Conservation (phyloP, 2,888 invertebrate genomes). For the Rhingia campestris region DNA sequence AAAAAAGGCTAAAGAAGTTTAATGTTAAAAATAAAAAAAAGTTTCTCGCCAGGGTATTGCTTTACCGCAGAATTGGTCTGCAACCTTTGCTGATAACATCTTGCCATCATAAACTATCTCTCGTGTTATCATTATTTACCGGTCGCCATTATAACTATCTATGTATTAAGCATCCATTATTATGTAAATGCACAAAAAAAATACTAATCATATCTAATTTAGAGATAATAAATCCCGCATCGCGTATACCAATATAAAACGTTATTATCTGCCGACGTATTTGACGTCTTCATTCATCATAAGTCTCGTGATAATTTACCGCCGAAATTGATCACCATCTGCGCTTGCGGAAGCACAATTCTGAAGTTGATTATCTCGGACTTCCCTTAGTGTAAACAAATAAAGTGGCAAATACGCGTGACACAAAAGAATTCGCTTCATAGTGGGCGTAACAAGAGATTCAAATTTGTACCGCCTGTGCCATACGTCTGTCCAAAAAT, state of each 20-base stretch:
- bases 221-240: conserved; percentile 28
- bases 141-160: neutral
- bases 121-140: too few species aligned
- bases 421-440: conserved; percentile 8
- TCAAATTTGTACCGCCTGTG: neutral
- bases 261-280: neutral
- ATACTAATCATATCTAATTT: neutral
- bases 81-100: too few species aligned
- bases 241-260: neutral
- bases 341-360: conserved; percentile 1
- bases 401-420: conserved; percentile 10
- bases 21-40: too few species aligned
- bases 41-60: too few species aligned
- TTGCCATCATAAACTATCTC: too few species aligned
- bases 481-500: neutral
- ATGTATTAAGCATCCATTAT: neutral
- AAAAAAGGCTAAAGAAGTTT: too few species aligned
- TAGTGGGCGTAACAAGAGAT: neutral
- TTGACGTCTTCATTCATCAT: conserved; percentile 3
- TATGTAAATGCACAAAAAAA: neutral
- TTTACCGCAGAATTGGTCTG: too few species aligned
- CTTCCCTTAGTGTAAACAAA: conserved; percentile 1
- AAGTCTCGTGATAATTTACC: conserved; percentile 4
- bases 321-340: neutral
- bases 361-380: conserved; percentile 27